Evolutionary conservation across 2,888 invertebrate genomes (phyloP), one percentile per base, ranked within the genome.

Genomic region (Hoplodrina ambigua): DNA sequence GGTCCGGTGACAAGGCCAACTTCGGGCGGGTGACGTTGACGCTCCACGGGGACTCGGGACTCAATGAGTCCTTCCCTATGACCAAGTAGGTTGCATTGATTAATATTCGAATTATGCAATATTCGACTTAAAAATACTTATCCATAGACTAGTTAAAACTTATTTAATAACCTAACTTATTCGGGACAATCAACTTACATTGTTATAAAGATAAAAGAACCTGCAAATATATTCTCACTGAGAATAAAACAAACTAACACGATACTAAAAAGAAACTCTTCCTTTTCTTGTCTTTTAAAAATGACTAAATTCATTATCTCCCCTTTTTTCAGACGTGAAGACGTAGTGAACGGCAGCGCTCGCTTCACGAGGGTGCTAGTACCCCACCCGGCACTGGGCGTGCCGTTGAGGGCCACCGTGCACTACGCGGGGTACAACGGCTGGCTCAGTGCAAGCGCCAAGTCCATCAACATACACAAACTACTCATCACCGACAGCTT

Each of bases 361-460:
- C 96, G 97, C 17, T 97, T 98, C 69, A 97, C 98, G 7, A 97
- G 98, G 88, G 98, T 99, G 76, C 95, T 99, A 52, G 99, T 99
- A 2, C 98, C 98, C 4, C 99, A 99, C 96, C 99, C 99, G 0
- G 98, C 98, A 30, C 94, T 99, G 73, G 97, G 97, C 19, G 97
- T 97, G 81, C 97, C 98, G 19, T 96, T 97, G 63, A 97, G 97
- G 41, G 96, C 97, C 0, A 97, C 98, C 87, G 96, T 99, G 25
- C 97, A 97, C 82, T 99, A 99, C 93, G 98, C 97, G 10, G 98
- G 98, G 0, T 99, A 99, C 94, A 97, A 97, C 80, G 99, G 99
- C 17, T 99, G 99, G 99, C 96, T 99, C 69, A 98, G 98, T 44
- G 98, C 98, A 25, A 98, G 98, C 2, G 96, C 98, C 68, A 97